These are phyloP conservation scores for Apolygus lucorum DNA, from an alignment of 1,140 invertebrate genomes.

Conservation along the genomic window DNA sequence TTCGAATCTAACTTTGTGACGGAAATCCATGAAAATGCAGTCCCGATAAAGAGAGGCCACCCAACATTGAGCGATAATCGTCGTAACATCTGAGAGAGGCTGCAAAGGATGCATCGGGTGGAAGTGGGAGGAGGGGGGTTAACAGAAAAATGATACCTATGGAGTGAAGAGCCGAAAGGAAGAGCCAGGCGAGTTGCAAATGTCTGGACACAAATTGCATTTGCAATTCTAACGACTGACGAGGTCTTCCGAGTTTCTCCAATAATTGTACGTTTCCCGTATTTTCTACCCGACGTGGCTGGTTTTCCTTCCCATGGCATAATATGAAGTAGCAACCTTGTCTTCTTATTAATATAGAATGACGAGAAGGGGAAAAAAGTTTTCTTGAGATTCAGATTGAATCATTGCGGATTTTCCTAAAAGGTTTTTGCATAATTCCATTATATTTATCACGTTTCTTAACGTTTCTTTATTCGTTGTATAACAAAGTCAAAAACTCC, in stretches of 20 bases:
- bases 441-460: constrained; percentile 6
- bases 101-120: too few species aligned
- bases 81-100: too few species aligned
- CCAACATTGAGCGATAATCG: too few species aligned
- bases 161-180: not conserved
- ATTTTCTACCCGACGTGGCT: not conserved
- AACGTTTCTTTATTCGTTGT: constrained; percentile 9
- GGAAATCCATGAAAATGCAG: too few species aligned
- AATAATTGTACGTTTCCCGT: constrained; percentile 8
- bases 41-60: too few species aligned
- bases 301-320: not conserved
- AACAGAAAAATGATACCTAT: not conserved
- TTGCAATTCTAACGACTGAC: constrained; percentile 13
- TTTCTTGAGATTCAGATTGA: not conserved
- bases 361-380: not conserved
- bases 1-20: too few species aligned
- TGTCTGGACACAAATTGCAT: constrained; percentile 16
- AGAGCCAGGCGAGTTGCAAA: not conserved
- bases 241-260: constrained; percentile 8
- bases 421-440: not conserved
- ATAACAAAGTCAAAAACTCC: not conserved
- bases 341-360: not conserved
- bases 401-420: not conserved
- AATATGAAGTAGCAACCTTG: not conserved
- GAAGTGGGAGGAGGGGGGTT: too few species aligned